These are phyloP conservation scores for Tachuris rubrigastra DNA, from an alignment of 2,113 vertebrate genomes.

Conservation along the genomic window DNA sequence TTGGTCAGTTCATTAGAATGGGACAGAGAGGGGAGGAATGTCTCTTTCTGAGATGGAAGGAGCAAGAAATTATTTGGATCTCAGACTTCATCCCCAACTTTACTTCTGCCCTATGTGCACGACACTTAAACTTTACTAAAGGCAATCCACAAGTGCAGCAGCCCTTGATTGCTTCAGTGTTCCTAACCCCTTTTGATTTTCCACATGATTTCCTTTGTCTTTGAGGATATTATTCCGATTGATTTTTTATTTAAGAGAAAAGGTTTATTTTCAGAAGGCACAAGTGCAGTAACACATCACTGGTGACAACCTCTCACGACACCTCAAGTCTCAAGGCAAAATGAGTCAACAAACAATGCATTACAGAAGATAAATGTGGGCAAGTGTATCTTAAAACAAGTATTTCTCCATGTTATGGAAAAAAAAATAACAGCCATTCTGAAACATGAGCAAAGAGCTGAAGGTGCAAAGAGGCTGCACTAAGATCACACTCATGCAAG, in stretches of 20 bases:
- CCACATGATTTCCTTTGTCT: not conserved
- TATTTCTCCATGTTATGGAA: not conserved
- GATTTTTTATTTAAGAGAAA: not conserved
- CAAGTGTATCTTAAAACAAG: not conserved
- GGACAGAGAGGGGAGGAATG: not conserved
- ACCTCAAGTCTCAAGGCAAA: not conserved
- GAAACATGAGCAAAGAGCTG: not conserved
- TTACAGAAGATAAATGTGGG: not conserved
- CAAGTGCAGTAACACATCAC: not conserved
- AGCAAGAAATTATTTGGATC: not conserved
- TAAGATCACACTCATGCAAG: fast-evolving
- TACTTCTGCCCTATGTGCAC: not conserved
- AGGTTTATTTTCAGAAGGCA: not conserved
- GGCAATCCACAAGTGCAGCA: not conserved
- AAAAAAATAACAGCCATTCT: not conserved
- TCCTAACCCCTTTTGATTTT: not conserved
- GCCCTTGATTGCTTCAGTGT: not conserved
- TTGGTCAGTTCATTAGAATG: not conserved
- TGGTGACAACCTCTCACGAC: not conserved
- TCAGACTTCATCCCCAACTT: not conserved
- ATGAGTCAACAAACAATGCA: not conserved
- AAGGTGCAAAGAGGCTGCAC: not conserved
- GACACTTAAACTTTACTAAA: not conserved
- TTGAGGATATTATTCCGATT: not conserved
- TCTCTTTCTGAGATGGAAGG: not conserved